These are phyloP conservation scores for Drosophila tani DNA, from an alignment of 1,140 invertebrate genomes.

Conservation along the genomic window DNA sequence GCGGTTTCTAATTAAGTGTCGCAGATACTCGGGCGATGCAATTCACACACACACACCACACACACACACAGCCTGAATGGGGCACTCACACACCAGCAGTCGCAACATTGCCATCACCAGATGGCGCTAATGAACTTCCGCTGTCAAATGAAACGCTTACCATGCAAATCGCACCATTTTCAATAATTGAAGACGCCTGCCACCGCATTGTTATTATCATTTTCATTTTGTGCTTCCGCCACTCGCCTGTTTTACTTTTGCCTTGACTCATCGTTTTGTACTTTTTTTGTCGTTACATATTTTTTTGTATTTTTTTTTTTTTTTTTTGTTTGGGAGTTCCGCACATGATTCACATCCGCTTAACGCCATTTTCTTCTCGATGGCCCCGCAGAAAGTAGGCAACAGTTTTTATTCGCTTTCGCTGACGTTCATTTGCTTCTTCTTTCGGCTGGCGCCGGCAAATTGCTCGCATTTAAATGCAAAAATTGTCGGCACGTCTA, in stretches of 20 bases:
- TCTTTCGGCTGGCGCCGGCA: slow-evolving; percentile 44
- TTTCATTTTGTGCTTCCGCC: slow-evolving; percentile 77
- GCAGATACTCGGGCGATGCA: slow-evolving; percentile 50
- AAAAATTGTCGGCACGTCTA: slow-evolving; percentile 78
- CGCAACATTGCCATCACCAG: slow-evolving; percentile 12
- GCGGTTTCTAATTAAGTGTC: slow-evolving; percentile 74
- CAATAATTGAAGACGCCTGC: slow-evolving; percentile 73
- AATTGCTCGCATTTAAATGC: slow-evolving; percentile 82
- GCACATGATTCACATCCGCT: slow-evolving; percentile 77
- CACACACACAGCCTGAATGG: neutral
- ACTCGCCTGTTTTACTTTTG: slow-evolving; percentile 41
- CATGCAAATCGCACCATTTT: slow-evolving; percentile 76
- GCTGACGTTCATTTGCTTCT: slow-evolving; percentile 24
- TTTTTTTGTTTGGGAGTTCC: slow-evolving; percentile 37
- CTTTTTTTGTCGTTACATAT: slow-evolving; percentile 19
- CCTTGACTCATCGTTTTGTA: slow-evolving; percentile 28
- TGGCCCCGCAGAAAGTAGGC: slow-evolving; percentile 60
- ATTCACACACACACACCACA: slow-evolving; percentile 24
- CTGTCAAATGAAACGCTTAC: slow-evolving; percentile 77
- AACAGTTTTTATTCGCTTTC: slow-evolving; percentile 55
- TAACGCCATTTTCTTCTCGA: slow-evolving; percentile 63
- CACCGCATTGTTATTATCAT: slow-evolving; percentile 79
- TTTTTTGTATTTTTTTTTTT: slow-evolving; percentile 30
- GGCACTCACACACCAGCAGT: neutral
- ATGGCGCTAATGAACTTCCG: slow-evolving; percentile 76